Evolutionary conservation across 1,140 invertebrate species (phyloP).

Genomic region (Lanistes nyassanus): DNA sequence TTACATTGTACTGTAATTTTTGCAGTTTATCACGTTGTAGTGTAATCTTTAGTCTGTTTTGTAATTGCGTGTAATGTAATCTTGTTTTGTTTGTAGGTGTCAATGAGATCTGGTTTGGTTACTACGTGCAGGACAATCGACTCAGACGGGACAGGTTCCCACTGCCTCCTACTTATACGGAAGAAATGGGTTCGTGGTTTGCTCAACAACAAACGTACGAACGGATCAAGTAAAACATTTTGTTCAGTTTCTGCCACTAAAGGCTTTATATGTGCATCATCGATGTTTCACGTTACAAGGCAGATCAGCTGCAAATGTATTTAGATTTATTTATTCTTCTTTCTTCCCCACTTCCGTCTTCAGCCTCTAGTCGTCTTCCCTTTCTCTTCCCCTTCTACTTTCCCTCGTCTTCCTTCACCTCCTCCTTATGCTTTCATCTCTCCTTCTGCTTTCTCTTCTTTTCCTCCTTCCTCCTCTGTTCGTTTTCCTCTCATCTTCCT

Average conservation of each 20-base stretch:
- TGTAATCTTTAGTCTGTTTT: too few species aligned
- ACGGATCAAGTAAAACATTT: too few species aligned
- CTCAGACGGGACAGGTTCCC: not conserved
- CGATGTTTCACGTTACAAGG: not conserved
- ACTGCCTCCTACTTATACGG: not conserved
- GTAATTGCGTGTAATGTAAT: too few species aligned
- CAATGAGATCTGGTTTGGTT: too few species aligned
- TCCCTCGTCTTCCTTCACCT: not conserved
- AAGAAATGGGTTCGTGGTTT: too few species aligned
- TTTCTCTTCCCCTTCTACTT: not conserved
- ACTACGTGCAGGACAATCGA: not conserved
- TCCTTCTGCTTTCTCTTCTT: not conserved
- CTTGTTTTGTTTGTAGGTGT: too few species aligned
- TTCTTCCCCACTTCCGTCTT: not conserved
- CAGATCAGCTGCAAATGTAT: not conserved
- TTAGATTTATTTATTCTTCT: not conserved
- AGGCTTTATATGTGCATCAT: not conserved
- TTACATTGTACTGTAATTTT: not conserved
- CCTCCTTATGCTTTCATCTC: not conserved
- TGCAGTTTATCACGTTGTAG: too few species aligned
- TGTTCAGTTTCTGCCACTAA: too few species aligned
- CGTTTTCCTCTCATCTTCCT: too few species aligned
- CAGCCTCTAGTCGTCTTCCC: not conserved
- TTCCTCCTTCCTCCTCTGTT: not conserved
- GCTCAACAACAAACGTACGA: too few species aligned